Evolutionary conservation across 2,113 vertebrate genomes (phyloP), one percentile per base, ranked within the genome.

Genomic region (Potamarius usumacintae): DNA sequence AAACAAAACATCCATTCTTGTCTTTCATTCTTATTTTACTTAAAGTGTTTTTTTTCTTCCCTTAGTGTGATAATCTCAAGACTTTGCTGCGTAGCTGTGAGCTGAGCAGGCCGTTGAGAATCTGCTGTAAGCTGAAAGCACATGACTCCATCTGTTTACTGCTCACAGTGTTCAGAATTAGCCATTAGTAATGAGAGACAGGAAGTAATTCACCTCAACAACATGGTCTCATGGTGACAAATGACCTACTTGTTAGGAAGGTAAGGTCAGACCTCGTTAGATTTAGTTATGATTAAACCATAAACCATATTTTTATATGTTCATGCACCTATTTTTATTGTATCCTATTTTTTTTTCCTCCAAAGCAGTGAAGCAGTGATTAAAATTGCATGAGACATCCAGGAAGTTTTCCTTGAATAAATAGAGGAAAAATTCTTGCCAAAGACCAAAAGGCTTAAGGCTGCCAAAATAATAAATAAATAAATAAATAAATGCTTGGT

Each of bases 71-170:
- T 77, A n/a, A 77, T 77, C 50, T n/a, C 10, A 0, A 77, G 18
- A 48, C 18, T 48, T 67, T 67, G 17, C 25, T 53, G 60, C 25
- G 15, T 69, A 25, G 18, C 62, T 55, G 18, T 7, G 63, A 69
- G 7, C 57, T 62, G 30, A 50, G 8, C 20, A 50, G 6, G 83
- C 83, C 55, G 15, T 58, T 22, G 57, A 85, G 30, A 85, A 77
- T 76, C 57, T 50, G 20, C 57, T 42, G 71, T 34, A 25, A 42
- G 25, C 57, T 77, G 57, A 77, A 85, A 65, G 74, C 17, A 53
- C 27, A 77, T 85, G 84, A 20, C 52, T 60, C 69, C 69, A 85
- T 85, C 48, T 84, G 82, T 69, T 72, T 42, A 62, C 53, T 34
- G 20, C 25, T 76, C 22, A 2, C 27, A 85, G 30, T 50, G 14